phyloP scores from a whole-genome alignment of 2,888 invertebrate species.

The Acleris holmiana region DNA sequence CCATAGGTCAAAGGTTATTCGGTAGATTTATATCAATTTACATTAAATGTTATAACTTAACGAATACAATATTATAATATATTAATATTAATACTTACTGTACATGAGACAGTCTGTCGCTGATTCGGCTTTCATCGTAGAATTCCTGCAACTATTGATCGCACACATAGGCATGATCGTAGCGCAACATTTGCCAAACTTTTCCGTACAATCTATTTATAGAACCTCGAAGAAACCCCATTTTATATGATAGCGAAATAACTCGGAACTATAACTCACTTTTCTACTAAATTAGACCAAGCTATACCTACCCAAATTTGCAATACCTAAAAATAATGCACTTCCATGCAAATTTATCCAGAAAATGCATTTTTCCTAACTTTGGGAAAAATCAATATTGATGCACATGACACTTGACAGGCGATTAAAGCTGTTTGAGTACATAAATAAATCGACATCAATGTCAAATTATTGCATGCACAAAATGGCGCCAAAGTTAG shows the following conservation, averaged over 20 bases:
- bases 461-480: background rate
- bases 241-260: background rate
- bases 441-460: background rate
- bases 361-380: conserved; percentile 5
- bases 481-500: no score
- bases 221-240: background rate
- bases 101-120: background rate
- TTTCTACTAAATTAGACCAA: background rate
- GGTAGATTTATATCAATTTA: background rate
- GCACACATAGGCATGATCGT: conserved; percentile 7
- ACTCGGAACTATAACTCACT: background rate
- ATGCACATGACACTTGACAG: background rate
- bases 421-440: conserved; percentile 2
- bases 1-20: no score
- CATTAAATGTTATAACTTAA: background rate
- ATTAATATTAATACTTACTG: background rate
- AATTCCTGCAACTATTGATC: conserved; percentile 2
- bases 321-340: background rate
- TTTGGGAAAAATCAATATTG: conserved; percentile 10
- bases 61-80: background rate
- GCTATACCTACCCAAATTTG: no score
- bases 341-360: background rate
- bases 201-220: background rate
- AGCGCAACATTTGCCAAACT: background rate
- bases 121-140: background rate